phyloP scores from a whole-genome alignment of 2,113 vertebrate species.

The Spilogale gracilis region DNA sequence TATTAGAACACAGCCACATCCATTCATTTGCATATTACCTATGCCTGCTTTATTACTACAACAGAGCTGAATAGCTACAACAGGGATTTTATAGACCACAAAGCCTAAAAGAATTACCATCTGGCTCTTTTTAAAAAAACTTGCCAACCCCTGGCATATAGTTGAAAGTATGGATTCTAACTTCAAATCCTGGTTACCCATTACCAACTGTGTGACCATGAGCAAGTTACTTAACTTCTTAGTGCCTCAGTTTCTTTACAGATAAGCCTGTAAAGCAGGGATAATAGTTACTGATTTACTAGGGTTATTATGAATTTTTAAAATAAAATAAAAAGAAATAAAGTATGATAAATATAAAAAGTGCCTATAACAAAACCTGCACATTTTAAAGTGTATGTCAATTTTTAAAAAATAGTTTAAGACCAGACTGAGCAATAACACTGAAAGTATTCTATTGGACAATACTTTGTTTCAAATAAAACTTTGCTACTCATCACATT shows the following conservation, averaged over 20 bases:
- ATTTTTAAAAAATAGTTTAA: background rate
- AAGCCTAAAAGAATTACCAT: conserved; percentile 10
- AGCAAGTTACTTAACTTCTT: background rate
- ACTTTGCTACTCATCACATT: background rate
- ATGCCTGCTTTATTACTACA: background rate
- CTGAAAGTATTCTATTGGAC: background rate
- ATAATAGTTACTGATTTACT: background rate
- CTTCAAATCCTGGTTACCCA: background rate
- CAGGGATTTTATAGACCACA: background rate
- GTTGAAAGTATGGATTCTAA: background rate
- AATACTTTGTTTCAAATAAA: background rate
- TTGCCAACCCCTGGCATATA: background rate
- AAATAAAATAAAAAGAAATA: background rate
- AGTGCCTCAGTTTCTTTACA: background rate
- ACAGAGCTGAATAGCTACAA: background rate
- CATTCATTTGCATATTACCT: background rate
- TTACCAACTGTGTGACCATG: background rate
- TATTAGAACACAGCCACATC: background rate
- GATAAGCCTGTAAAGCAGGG: background rate
- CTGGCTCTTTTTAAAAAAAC: background rate
- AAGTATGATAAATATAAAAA: background rate
- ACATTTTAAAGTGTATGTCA: background rate
- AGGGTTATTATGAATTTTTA: background rate
- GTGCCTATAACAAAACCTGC: background rate
- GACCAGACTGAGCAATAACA: background rate